Percentiles rank a stretch among this genome's conserved stretches.
Conservation (phyloP, 2,113 vertebrate species). For the Gymnogyps californianus region DNA sequence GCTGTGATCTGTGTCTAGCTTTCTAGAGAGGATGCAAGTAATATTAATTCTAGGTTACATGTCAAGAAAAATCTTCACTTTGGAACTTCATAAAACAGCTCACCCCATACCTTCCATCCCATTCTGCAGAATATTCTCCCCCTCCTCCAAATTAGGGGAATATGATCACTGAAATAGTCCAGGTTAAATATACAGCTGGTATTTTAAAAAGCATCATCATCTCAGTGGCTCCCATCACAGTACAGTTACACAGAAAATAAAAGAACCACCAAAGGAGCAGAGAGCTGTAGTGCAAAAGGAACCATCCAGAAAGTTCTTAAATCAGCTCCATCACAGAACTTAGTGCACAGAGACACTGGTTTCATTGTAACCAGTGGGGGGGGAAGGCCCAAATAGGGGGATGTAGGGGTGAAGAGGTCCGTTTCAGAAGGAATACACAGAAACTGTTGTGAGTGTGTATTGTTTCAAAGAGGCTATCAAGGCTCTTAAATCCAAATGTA, state of each 20-base stretch:
- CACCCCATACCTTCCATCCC: not conserved
- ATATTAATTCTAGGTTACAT: not conserved
- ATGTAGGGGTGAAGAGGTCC: not conserved
- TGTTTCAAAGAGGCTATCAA: not conserved
- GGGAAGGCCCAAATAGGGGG: fast-evolving
- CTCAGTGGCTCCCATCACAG: not conserved
- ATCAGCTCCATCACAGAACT: not conserved
- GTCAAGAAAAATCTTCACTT: not conserved
- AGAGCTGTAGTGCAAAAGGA: not conserved
- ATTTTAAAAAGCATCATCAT: not conserved
- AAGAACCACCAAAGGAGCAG: not conserved
- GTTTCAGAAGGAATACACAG: not conserved
- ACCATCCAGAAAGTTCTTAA: not conserved
- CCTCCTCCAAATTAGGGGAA: not conserved
- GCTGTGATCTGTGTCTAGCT: not conserved
- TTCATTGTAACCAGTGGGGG: not conserved
- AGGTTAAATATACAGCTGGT: not conserved
- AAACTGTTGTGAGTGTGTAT: not conserved
- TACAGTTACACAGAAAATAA: not conserved
- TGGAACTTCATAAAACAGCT: not conserved
- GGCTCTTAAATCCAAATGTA: not conserved
- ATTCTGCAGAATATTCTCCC: not conserved
- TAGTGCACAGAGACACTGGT: not conserved
- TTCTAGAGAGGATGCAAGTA: not conserved
- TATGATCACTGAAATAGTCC: not conserved